Conservation (phyloP, 1,140 invertebrate genomes). For the Cyclina sinensis region DNA sequence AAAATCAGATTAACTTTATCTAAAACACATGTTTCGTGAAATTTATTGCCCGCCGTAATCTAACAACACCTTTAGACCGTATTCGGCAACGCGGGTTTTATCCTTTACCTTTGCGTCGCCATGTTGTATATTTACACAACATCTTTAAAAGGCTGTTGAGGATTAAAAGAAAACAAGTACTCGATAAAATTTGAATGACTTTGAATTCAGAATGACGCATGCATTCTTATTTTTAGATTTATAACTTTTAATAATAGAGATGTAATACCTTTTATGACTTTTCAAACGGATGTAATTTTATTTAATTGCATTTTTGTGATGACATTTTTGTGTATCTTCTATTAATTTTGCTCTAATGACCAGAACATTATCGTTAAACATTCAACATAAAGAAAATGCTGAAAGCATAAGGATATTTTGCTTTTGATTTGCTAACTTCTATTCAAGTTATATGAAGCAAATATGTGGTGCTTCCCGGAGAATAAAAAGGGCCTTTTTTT, state of each 20-base stretch:
- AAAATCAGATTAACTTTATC: neutral
- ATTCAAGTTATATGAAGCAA: too few relatives aligned
- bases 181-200: conserved; percentile 8
- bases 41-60: neutral
- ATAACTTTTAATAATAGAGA: neutral
- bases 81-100: neutral
- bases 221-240: neutral
- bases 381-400: too few relatives aligned
- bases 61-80: neutral
- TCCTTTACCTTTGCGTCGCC: neutral
- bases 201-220: neutral
- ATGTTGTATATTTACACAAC: neutral
- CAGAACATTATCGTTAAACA: too few relatives aligned
- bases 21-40: neutral
- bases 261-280: neutral
- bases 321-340: too few relatives aligned
- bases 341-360: too few relatives aligned
- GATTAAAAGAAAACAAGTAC: neutral
- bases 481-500: too few relatives aligned
- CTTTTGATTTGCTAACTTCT: too few relatives aligned
- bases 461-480: too few relatives aligned
- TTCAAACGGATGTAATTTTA: neutral
- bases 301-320: neutral
- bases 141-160: neutral
- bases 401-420: too few relatives aligned